These are phyloP conservation scores for Matsumurasca onukii DNA, from an alignment of 1,140 invertebrate species.

Conservation along the genomic window DNA sequence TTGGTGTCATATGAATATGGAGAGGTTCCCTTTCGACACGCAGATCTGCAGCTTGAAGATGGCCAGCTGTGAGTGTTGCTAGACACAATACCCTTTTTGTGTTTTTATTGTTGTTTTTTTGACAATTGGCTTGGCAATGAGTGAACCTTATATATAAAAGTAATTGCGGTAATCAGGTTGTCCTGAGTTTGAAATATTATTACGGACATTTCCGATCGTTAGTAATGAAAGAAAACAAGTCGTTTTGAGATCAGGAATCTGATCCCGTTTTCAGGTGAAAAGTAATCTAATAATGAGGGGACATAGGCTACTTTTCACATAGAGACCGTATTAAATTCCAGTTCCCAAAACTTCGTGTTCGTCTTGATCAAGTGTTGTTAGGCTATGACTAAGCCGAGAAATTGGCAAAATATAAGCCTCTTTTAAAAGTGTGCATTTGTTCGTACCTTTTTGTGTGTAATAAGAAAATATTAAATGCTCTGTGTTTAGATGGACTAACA, in stretches of 20 bases:
- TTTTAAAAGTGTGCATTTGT: no score
- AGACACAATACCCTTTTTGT: background rate
- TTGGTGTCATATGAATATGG: conserved; percentile 11
- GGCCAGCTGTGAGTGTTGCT: background rate
- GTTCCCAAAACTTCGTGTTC: no score
- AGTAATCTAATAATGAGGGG: no score
- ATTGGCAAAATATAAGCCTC: no score
- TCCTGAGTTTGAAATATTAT: background rate
- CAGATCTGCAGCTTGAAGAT: conserved; percentile 7
- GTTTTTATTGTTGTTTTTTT: background rate
- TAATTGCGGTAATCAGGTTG: background rate
- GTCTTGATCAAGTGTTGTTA: no score
- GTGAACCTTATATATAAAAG: background rate
- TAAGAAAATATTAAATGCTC: no score
- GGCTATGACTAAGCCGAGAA: no score
- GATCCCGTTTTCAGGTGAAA: no score
- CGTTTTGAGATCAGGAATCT: background rate
- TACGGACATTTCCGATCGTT: background rate
- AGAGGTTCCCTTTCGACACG: conserved; percentile 8
- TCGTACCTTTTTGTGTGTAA: no score
- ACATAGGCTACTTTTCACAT: no score
- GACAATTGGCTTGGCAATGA: background rate
- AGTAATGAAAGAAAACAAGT: background rate
- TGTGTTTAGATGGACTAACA: background rate
- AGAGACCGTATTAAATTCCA: no score